Percentiles rank a stretch among this genome's conserved stretches.
phyloP scores from a whole-genome alignment of 2,888 invertebrate species.

The Geotrupes spiniger region DNA sequence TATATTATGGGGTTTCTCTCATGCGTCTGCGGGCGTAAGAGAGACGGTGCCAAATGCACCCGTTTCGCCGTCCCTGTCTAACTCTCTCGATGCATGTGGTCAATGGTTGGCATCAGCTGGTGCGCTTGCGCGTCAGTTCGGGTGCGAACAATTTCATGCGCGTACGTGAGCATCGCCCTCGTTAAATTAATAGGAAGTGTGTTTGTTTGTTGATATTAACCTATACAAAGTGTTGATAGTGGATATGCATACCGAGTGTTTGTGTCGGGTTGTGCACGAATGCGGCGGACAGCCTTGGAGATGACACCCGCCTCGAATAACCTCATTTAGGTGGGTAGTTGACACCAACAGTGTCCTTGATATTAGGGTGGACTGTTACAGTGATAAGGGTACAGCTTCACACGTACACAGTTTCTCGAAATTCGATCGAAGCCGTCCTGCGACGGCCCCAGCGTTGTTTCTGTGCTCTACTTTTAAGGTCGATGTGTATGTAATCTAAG shows the following conservation, averaged over 20 bases:
- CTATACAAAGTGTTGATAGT: slow-evolving; percentile 40
- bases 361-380: slow-evolving; percentile 19
- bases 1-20: not conserved
- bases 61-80: slow-evolving; percentile 17
- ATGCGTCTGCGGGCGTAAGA: not conserved
- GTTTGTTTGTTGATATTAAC: slow-evolving; percentile 48
- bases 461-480: slow-evolving; percentile 17
- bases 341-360: slow-evolving; percentile 19
- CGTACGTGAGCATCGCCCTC: slow-evolving; percentile 47
- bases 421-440: not conserved
- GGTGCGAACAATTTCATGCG: slow-evolving; percentile 38
- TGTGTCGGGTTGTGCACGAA: slow-evolving; percentile 16
- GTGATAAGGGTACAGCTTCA: slow-evolving; percentile 11
- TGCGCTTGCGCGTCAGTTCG: slow-evolving; percentile 40
- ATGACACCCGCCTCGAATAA: slow-evolving; percentile 19
- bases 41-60: slow-evolving; percentile 23
- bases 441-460: slow-evolving; percentile 4
- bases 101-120: slow-evolving; percentile 31
- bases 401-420: slow-evolving; percentile 11
- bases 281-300: slow-evolving; percentile 16
- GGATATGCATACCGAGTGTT: slow-evolving; percentile 21
- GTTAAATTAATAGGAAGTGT: slow-evolving; percentile 36
- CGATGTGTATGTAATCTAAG: slow-evolving; percentile 13
- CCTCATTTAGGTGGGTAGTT: slow-evolving; percentile 22
- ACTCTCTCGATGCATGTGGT: slow-evolving; percentile 23